Base-by-base conservation (phyloP, 2,888 invertebrate species). In the Marasmarcha lunaedactyla region DNA sequence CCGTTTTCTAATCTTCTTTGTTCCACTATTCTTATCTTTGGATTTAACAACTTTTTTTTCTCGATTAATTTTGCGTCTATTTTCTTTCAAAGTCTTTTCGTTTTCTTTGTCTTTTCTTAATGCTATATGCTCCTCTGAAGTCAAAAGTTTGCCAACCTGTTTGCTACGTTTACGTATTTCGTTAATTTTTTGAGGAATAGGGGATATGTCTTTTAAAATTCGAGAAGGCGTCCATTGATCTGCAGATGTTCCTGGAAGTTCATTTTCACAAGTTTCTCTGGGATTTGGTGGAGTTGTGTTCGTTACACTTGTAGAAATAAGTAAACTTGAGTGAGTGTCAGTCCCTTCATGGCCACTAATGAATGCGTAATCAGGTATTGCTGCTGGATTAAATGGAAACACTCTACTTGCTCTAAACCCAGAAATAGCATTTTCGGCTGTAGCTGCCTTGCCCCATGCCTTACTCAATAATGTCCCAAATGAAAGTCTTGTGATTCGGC, bases 331-430 rank as follows among this genome's bases (percentile, higher is more conserved):
- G 7, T 26, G 27, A n/a, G n/a, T n/a, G n/a, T n/a, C n/a, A n/a
- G n/a, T n/a, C n/a, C n/a, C n/a, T n/a, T n/a, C n/a, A n/a, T n/a
- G n/a, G n/a, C n/a, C n/a, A n/a, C n/a, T n/a, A n/a, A n/a, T n/a
- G n/a, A n/a, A 47, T 14, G 46, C 41, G 41, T 44, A 46, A 47
- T 39, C 58, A 57, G 27, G 50, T 43, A n/a, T n/a, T n/a, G n/a
- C n/a, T n/a, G n/a, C n/a, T n/a, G n/a, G n/a, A n/a, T n/a, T n/a
- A n/a, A n/a, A n/a, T n/a, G n/a, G n/a, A n/a, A n/a, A n/a, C n/a
- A n/a, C n/a, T n/a, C n/a, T n/a, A n/a, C n/a, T n/a, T 36, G 49
- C 48, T 44, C 34, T 49, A 30, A 55, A 53, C 6, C 51, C 48
- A 15, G 46, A 41, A 43, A 41, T 46, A 15, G 48, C 52, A 43